Conservation (phyloP, 2,797 vertebrate species). For the Danio aesculapii region DNA sequence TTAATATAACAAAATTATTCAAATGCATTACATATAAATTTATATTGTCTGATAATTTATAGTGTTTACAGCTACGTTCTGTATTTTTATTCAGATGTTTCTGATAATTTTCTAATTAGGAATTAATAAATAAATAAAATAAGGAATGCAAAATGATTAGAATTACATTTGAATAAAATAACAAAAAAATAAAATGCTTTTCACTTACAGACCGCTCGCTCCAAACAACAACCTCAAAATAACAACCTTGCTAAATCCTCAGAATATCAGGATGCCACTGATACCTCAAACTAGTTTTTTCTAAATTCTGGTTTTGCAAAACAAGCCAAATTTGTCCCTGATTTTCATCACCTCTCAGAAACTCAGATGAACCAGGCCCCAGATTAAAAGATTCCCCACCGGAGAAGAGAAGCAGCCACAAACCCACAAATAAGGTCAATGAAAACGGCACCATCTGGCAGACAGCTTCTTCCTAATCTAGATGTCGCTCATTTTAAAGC, state of each 20-base stretch:
- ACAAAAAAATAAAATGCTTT: too few relatives aligned
- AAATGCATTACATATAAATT: too few relatives aligned
- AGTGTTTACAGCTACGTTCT: too few relatives aligned
- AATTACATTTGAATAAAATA: too few relatives aligned
- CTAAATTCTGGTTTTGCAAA: not conserved
- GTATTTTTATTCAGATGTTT: too few relatives aligned
- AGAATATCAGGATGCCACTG: not conserved
- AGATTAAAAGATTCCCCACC: constrained; percentile 52
- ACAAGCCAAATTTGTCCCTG: not conserved
- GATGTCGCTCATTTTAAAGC: constrained; percentile 60
- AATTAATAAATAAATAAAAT: too few relatives aligned
- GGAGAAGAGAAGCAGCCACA: constrained; percentile 54
- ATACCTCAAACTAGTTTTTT: not conserved
- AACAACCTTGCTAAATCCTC: not conserved
- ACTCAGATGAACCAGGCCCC: constrained; percentile 1
- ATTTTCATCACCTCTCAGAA: constrained; percentile 13
- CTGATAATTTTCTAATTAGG: too few relatives aligned
- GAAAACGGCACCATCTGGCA: constrained; percentile 69
- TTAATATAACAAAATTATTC: too few relatives aligned
- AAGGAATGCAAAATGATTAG: too few relatives aligned
- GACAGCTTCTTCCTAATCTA: constrained; percentile 64
- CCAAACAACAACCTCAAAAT: too few relatives aligned
- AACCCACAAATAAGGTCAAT: constrained; percentile 69
- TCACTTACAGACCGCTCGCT: too few relatives aligned
- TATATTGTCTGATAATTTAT: too few relatives aligned